Base-by-base conservation (phyloP, 2,113 vertebrate species). In the Pogonocichla stellata region DNA sequence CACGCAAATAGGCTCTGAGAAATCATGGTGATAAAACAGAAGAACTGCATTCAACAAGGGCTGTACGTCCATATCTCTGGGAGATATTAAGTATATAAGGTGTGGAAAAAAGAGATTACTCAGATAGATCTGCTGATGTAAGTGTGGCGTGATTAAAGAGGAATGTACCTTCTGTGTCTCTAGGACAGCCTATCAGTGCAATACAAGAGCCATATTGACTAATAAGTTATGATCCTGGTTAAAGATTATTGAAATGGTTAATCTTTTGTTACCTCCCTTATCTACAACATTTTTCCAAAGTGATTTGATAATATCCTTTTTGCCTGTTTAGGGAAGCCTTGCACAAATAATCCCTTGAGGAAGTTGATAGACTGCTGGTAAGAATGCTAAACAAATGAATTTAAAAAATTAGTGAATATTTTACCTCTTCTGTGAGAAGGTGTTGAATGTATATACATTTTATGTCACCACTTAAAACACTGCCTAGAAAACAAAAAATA, bases 241-340 rank as follows among this genome's bases (percentile, higher is more conserved):
- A 96, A 91, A 69, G 43, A 19, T 85, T 95, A 93, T 85, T 75
- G 61, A 90, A 81, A 85, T 17, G 9, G 56, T 80, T 93, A 56
- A 69, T 79, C 38, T 84, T 91, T 43, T 70, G 26, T 75, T 87
- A 75, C 38, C 4, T 80, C 29, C 28, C 48, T 95, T 86, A 90
- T 86, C 48, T 42, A 45, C 33, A 20, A 36, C n/a, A 45, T 69
- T 92, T 82, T 90, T 71, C 28, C 26, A 24, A 73, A 86, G 38
- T 80, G n/a, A 51, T 96, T 64, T 87, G 34, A 62, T 86, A 71
- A 67, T 71, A 81, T 64, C 3, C 5, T 73, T 75, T 83, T 74
- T 64, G 10, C 28, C 20, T 82, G 26, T 89, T 75, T 82, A 87
- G 45, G 61, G 50, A 84, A 91, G 4, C 5, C 6, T 73, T 70